Conservation (phyloP, 2,888 invertebrate species). For the Norana najaformis region DNA sequence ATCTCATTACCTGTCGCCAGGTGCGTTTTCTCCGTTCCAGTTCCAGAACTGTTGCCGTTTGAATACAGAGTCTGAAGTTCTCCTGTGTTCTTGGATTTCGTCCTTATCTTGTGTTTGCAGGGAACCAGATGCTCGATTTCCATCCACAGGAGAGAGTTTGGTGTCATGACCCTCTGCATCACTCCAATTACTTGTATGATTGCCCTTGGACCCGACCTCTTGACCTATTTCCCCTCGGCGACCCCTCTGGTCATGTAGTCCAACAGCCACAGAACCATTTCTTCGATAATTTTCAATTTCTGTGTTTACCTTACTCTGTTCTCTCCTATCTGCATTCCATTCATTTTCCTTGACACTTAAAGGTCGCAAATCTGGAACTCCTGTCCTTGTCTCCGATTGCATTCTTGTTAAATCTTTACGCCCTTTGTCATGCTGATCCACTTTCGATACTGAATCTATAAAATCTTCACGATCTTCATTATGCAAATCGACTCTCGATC, state of each 20-base stretch:
- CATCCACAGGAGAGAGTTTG: background rate
- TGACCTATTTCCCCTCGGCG: background rate
- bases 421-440: background rate
- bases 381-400: background rate
- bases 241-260: background rate
- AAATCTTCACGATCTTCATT: background rate
- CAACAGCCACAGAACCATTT: background rate
- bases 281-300: conserved; percentile 3
- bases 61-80: background rate
- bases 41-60: background rate
- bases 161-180: background rate
- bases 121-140: background rate
- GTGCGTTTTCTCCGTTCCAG: background rate
- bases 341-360: background rate
- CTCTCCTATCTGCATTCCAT: background rate
- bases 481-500: background rate
- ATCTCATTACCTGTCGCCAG: background rate
- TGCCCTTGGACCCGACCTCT: background rate
- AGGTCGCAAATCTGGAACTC: background rate
- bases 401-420: background rate
- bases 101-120: background rate
- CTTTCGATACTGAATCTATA: background rate
- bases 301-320: background rate
- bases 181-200: background rate
- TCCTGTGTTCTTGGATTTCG: background rate